Evolutionary conservation across 1,140 invertebrate species (phyloP).

Genomic region (Ylistrum balloti): DNA sequence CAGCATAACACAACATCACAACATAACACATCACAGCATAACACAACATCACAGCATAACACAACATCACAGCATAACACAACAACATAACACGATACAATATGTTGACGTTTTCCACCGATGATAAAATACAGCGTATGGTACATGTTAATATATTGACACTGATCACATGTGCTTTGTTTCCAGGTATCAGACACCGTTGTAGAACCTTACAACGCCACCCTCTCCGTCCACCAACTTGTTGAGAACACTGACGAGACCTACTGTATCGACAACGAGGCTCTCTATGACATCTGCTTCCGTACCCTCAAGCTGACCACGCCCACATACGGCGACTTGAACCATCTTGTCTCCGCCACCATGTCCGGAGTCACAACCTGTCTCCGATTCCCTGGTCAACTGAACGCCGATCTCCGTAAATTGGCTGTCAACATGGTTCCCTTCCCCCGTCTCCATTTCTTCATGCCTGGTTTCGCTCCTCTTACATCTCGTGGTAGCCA

Average conservation of each 20-base stretch:
- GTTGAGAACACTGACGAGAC: slow-evolving; percentile 89
- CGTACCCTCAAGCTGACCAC: slow-evolving; percentile 92
- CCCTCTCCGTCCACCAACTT: slow-evolving; percentile 89
- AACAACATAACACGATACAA: no score
- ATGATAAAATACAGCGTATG: no score
- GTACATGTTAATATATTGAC: background rate
- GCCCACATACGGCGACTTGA: slow-evolving; percentile 86
- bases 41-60: no score
- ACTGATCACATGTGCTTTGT: background rate
- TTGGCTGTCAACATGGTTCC: slow-evolving; percentile 90
- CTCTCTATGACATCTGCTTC: slow-evolving; percentile 96
- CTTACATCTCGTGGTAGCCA: slow-evolving; percentile 85
- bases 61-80: no score
- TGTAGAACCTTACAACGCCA: slow-evolving; percentile 86
- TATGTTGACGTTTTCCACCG: no score
- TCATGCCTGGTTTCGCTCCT: slow-evolving; percentile 91
- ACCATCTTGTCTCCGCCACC: slow-evolving; percentile 85
- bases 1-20: no score
- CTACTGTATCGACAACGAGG: slow-evolving; percentile 88
- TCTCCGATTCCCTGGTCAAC: slow-evolving; percentile 89
- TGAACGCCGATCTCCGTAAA: slow-evolving; percentile 93
- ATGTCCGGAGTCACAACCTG: slow-evolving; percentile 92
- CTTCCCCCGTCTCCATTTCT: slow-evolving; percentile 90
- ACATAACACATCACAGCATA: no score
- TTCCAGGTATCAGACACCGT: slow-evolving; percentile 85